Base-by-base conservation (phyloP, 2,797 vertebrate genomes). In the Tarsius wallacei region DNA sequence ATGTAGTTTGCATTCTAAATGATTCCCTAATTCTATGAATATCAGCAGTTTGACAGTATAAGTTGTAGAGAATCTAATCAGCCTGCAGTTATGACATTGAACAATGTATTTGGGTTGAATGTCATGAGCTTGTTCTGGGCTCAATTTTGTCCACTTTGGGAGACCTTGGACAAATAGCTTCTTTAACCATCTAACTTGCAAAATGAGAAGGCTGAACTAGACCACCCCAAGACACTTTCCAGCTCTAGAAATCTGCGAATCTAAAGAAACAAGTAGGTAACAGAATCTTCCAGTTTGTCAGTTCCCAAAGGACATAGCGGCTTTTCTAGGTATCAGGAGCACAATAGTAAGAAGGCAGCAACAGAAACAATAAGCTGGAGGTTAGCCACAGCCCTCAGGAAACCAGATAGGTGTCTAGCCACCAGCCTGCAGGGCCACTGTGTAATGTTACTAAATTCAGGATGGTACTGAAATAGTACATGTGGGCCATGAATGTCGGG, bases 321-420 rank as follows among this genome's bases (percentile, higher is more conserved):
- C 49, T 16, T 87, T 15, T 36, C 36, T 78, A 21, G 2, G 17
- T 24, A 42, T 47, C n/a, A 21, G 22, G 31, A 53, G 2, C 49
- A 59, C 17, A 33, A 11, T 5, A 33, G 10, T 61, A 36, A 51
- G 71, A 57, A 87, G 14, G 49, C 22, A 90, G 66, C 15, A 73
- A 84, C 19, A 71, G 77, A 82, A 94, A 49, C 61, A 83, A 68
- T 59, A 31, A 36, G 55, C 31, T 4, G 13, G 71, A 88, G 82
- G 78, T 80, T 93, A 97, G 81, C 70, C 85, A 71, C 57, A 96
- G 70, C 57, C 73, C 64, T 81, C 74, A 91, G 77, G 90, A 96
- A 89, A 77, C 78, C 89, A 84, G 82, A 49, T 31, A 81, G 80
- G 26, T 22, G 31, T 90, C 95, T 83, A 63, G 36, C 33, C 71